These are phyloP conservation scores for Drosophila bocqueti DNA, from an alignment of 1,140 invertebrate genomes.

Conservation along the genomic window DNA sequence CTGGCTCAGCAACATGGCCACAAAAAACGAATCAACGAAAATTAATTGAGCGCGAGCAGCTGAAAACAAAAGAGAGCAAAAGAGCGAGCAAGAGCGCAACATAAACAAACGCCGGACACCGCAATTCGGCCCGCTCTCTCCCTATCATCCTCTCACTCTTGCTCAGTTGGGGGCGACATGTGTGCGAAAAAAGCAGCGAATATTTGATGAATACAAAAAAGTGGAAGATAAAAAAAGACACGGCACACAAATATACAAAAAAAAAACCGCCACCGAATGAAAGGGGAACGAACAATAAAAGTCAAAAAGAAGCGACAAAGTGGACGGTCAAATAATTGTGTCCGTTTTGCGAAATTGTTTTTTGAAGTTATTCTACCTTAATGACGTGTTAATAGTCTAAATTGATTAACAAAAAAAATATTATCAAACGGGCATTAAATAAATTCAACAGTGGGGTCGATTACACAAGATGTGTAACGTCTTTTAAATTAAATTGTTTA, in stretches of 20 bases:
- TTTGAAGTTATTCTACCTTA: slow-evolving; percentile 17
- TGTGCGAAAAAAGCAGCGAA: slow-evolving; percentile 61
- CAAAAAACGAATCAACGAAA: slow-evolving; percentile 81
- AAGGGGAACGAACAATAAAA: slow-evolving; percentile 70
- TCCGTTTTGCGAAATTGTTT: slow-evolving; percentile 27
- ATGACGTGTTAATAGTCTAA: slow-evolving; percentile 17
- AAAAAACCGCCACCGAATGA: slow-evolving; percentile 70
- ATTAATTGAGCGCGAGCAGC: slow-evolving; percentile 79
- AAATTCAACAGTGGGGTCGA: slow-evolving; percentile 2
- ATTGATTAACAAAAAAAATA: slow-evolving; percentile 2
- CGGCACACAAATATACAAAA: slow-evolving; percentile 58
- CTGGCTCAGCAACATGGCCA: slow-evolving; percentile 30
- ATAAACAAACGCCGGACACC: slow-evolving; percentile 69
- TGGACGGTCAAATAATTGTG: slow-evolving; percentile 52
- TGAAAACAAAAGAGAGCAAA: slow-evolving; percentile 56
- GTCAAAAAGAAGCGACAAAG: slow-evolving; percentile 50
- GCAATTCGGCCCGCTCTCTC: slow-evolving; percentile 36
- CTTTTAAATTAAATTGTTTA: background rate
- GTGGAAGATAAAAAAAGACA: slow-evolving; percentile 66
- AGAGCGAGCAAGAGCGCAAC: slow-evolving; percentile 68
- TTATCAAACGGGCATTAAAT: background rate
- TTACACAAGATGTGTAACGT: background rate
- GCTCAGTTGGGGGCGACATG: slow-evolving; percentile 65
- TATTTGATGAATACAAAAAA: slow-evolving; percentile 61
- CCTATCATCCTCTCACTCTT: slow-evolving; percentile 6